Percentiles rank a stretch among this genome's conserved stretches.
These are phyloP conservation scores for Panagrolaimus sp. DNA, from an alignment of 1,140 invertebrate genomes.

Conservation along the genomic window DNA sequence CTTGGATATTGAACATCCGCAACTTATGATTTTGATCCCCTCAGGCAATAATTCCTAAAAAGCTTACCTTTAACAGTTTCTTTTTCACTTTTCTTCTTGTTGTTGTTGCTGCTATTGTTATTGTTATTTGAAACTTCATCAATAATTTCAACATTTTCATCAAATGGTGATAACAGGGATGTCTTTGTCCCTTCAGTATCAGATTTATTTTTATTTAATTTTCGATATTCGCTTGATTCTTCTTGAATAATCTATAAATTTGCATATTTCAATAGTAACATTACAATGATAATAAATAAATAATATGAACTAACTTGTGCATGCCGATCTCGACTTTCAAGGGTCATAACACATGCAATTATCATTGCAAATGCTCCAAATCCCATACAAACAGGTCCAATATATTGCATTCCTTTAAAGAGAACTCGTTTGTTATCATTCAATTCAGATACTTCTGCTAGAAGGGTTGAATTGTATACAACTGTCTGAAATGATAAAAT, in stretches of 20 bases:
- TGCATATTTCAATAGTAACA: background rate
- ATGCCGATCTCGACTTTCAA: constrained; percentile 54
- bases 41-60: background rate
- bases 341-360: constrained; percentile 58
- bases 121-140: background rate
- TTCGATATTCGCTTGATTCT: constrained; percentile 24
- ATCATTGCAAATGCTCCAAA: constrained; percentile 50
- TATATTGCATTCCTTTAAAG: constrained; percentile 53
- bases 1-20: no score
- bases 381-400: constrained; percentile 58
- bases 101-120: background rate
- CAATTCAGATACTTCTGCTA: constrained; percentile 5
- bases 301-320: constrained; percentile 46
- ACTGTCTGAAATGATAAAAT: constrained; percentile 19
- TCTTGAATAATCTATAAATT: constrained; percentile 28
- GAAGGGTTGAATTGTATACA: constrained; percentile 19
- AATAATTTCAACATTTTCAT: constrained; percentile 11
- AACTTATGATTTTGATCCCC: background rate
- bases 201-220: constrained; percentile 13
- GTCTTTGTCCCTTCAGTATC: constrained; percentile 26
- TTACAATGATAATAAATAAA: no score
- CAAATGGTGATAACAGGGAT: constrained; percentile 21
- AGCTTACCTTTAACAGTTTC: background rate
- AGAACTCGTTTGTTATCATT: constrained; percentile 18
- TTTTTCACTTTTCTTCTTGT: constrained; percentile 12